Conservation (phyloP, 2,113 vertebrate genomes). For the Myrmecobius fasciatus region DNA sequence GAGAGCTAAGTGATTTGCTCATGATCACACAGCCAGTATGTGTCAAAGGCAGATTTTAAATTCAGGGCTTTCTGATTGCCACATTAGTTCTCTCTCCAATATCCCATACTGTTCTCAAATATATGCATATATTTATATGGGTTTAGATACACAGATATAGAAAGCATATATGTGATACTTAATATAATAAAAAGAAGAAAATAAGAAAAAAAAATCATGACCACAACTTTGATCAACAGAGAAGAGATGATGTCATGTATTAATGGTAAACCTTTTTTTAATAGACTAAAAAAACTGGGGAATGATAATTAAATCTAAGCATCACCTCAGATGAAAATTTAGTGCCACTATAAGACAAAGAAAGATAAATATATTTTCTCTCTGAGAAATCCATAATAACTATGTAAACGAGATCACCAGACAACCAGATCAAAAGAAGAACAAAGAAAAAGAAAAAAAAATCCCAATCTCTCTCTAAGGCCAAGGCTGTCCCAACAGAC, state of each 20-base stretch:
- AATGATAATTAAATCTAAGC: slow-evolving; percentile 18
- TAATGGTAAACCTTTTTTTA: slow-evolving; percentile 3
- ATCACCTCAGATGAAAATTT: slow-evolving; percentile 31
- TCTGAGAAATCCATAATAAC: background rate
- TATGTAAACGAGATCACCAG: background rate
- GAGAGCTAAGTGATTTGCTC: background rate
- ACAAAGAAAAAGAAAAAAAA: background rate
- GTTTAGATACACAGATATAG: background rate
- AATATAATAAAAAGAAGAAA: slow-evolving; percentile 31
- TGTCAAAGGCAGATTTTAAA: background rate
- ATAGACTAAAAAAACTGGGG: background rate
- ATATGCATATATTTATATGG: background rate
- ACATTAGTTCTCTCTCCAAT: background rate
- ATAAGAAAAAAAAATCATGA: background rate
- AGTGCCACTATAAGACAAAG: background rate
- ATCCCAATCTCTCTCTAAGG: background rate
- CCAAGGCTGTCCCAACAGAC: slow-evolving; percentile 5
- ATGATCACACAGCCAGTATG: background rate
- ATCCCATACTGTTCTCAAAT: background rate
- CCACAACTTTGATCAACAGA: background rate
- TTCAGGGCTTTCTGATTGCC: background rate
- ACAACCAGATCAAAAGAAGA: slow-evolving; percentile 41
- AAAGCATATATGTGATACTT: slow-evolving; percentile 16
- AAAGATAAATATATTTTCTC: background rate
- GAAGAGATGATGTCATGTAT: background rate